phyloP scores from a whole-genome alignment of 1,140 invertebrate genomes.

The Monomorium pharaonis region DNA sequence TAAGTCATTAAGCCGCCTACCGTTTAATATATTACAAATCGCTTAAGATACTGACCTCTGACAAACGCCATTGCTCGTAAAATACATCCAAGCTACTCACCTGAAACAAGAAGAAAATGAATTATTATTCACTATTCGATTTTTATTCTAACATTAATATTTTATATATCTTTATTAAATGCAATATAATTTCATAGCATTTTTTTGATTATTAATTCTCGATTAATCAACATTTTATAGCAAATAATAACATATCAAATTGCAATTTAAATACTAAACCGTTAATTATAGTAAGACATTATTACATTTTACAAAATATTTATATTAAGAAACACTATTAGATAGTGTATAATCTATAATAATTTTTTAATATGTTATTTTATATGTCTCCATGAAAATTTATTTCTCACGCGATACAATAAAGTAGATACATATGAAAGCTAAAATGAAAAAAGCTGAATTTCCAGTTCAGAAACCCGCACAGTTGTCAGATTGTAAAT shows the following conservation, averaged over 20 bases:
- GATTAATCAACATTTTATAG: neutral
- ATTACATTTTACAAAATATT: neutral
- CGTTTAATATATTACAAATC: constrained; percentile 24
- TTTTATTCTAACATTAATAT: neutral
- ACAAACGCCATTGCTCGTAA: neutral
- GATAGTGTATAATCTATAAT: neutral
- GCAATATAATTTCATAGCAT: neutral
- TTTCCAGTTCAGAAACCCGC: constrained; percentile 8
- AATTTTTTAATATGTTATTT: neutral
- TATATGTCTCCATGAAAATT: neutral
- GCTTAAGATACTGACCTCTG: neutral
- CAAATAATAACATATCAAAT: neutral
- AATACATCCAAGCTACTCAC: constrained; percentile 10
- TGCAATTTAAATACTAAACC: neutral
- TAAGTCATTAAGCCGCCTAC: constrained; percentile 19
- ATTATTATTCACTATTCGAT: constrained; percentile 4
- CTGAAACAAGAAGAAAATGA: constrained; percentile 37
- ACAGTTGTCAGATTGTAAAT: neutral
- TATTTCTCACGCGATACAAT: neutral
- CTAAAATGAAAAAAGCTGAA: neutral
- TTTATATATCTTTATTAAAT: neutral
- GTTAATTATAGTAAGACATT: neutral
- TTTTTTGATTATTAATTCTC: neutral
- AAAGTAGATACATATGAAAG: neutral
- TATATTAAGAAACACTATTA: neutral